Percentiles rank a stretch among this genome's conserved stretches.
These are phyloP conservation scores for Sula dactylatra DNA, from an alignment of 2,113 vertebrate species.

Conservation along the genomic window DNA sequence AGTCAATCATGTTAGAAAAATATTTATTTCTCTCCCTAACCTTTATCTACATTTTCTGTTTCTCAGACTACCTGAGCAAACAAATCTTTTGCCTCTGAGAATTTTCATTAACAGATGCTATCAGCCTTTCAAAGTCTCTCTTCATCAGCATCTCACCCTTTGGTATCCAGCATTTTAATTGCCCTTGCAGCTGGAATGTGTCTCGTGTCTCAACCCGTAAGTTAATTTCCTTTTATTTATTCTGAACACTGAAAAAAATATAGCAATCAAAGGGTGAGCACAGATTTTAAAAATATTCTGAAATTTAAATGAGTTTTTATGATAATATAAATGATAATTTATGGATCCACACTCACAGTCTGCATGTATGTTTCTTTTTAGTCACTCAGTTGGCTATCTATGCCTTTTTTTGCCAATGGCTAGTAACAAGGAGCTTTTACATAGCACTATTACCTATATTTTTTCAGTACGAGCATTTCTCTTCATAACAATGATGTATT, in stretches of 20 bases:
- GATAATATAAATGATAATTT: slow-evolving; percentile 46
- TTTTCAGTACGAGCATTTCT: neutral
- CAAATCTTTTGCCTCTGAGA: slow-evolving; percentile 39
- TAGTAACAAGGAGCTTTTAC: neutral
- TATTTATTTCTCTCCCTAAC: slow-evolving; percentile 44
- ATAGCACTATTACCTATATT: neutral
- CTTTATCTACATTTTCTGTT: slow-evolving; percentile 25
- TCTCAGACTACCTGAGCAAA: slow-evolving; percentile 49
- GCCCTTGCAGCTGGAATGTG: slow-evolving; percentile 36
- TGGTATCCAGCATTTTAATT: slow-evolving; percentile 54
- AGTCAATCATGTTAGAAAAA: slow-evolving; percentile 49
- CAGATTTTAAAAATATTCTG: slow-evolving; percentile 13
- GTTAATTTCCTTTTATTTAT: slow-evolving; percentile 60
- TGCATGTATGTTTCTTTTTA: neutral
- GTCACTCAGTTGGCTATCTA: neutral
- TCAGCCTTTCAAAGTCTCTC: slow-evolving; percentile 46
- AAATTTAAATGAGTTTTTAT: slow-evolving; percentile 64
- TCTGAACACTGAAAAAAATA: slow-evolving; percentile 6
- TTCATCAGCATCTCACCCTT: slow-evolving; percentile 40
- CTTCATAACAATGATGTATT: neutral
- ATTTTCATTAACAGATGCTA: slow-evolving; percentile 59
- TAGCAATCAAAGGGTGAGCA: slow-evolving; percentile 44
- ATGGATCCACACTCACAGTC: slow-evolving; percentile 19
- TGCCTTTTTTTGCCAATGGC: neutral
- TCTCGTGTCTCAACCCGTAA: neutral